phyloP scores from a whole-genome alignment of 2,888 invertebrate species.

The Limnephilus auricula region DNA sequence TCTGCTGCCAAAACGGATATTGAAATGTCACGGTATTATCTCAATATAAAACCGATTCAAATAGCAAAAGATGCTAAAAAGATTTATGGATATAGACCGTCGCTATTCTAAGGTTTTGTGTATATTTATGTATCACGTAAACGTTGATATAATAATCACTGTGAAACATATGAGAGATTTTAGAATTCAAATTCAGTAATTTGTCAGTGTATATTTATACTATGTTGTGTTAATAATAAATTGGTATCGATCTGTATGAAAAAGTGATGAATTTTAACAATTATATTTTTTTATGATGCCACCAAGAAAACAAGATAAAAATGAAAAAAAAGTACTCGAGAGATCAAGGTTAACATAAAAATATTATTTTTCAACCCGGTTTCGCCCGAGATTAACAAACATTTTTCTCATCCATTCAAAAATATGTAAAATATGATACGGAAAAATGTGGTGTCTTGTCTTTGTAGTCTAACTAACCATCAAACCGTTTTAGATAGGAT shows the following conservation, averaged over 20 bases:
- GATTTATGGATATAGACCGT: background rate
- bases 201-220: background rate
- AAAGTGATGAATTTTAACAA: background rate
- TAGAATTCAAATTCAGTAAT: background rate
- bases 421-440: background rate
- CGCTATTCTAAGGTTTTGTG: background rate
- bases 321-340: background rate
- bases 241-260: background rate
- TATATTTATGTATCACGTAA: background rate
- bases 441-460: too few species aligned
- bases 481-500: too few species aligned
- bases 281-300: background rate
- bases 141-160: background rate
- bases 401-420: background rate
- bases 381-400: background rate
- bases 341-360: background rate
- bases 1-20: slow-evolving; percentile 15
- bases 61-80: background rate
- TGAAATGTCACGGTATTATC: slow-evolving; percentile 6
- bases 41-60: background rate
- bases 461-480: too few species aligned
- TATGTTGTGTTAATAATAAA: background rate
- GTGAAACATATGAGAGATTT: background rate
- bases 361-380: background rate
- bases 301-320: background rate